phyloP scores from a whole-genome alignment of 2,797 vertebrate species.

The Lacerta agilis region DNA sequence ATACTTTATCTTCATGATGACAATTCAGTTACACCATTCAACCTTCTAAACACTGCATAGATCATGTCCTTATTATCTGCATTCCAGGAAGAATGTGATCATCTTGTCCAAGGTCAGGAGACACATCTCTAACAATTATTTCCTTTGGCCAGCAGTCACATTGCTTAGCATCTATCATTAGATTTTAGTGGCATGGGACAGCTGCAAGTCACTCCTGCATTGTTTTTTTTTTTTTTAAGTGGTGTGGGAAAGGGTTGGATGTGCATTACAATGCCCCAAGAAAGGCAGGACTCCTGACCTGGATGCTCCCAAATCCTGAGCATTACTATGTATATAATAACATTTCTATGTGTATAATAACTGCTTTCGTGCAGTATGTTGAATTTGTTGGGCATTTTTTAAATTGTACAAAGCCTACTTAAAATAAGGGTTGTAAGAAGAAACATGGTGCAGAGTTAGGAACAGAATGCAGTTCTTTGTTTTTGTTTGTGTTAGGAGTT shows the following conservation, averaged over 20 bases:
- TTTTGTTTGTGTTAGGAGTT: too few relatives aligned
- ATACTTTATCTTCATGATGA: conserved; percentile 25
- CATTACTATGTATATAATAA: not conserved
- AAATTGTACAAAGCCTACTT: not conserved
- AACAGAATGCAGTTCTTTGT: not conserved
- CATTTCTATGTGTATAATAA: not conserved
- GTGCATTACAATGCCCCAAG: not conserved
- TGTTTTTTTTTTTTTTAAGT: too few relatives aligned
- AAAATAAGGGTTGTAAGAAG: not conserved
- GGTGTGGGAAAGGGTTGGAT: not conserved
- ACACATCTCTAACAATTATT: conserved; percentile 9
- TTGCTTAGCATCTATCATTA: not conserved
- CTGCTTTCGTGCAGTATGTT: not conserved
- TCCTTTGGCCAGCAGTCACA: not conserved
- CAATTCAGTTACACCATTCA: conserved; percentile 22
- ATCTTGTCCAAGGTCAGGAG: conserved; percentile 8
- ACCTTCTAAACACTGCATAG: conserved; percentile 38
- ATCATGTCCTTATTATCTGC: not conserved
- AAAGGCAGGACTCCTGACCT: not conserved
- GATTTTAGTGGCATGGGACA: not conserved
- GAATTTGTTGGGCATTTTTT: not conserved
- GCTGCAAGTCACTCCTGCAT: not conserved
- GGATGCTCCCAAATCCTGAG: not conserved
- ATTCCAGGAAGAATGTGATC: conserved; percentile 17
- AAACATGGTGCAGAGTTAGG: not conserved